Base-by-base conservation (phyloP, 2,797 vertebrate species). In the Sorex maritimensis region DNA sequence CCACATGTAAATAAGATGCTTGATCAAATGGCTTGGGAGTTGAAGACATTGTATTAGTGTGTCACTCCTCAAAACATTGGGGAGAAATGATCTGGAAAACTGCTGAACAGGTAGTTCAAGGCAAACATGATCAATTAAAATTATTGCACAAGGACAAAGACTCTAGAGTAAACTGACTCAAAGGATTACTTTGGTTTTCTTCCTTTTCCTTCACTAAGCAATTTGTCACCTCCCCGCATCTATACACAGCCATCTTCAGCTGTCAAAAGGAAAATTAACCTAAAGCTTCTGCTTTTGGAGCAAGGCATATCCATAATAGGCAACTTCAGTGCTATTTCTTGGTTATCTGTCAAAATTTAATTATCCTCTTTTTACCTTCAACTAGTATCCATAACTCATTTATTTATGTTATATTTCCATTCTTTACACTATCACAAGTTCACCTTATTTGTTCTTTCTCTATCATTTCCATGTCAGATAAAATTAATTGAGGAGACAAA, bases 141-240 rank as follows among this genome's bases (percentile, higher is more conserved):
- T 49, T 55, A 88, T 6, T 72, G 19, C 30, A 81, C n/a, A 77
- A 83, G 61, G 44, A 71, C 41, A 84, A 46, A 90, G 81, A 49
- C 12, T 5, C 6, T 38, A 19, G 38, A 86, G 77, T 11, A 65
- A 28, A 49, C 12, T 28, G 21, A 23, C 41, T 86, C 24, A 58
- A 34, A 28, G 28, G 46, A 12, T 67, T 13, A 14, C 49, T 67
- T 6, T 44, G 21, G 55, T 34, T 38, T 34, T 46, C 41, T 65
- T 26, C 9, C 14, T 69, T 17, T 44, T 38, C 34, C 14, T 41
- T 78, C 19, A 21, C 21, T 30, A 3, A 38, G 74, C 26, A 3
- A 69, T 13, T 73, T 34, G n/a, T 79, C n/a, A 26, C 9, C 24
- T 14, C 13, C 63, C 2, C 7, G 0, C 4, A 1, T 26, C 11